Conservation (phyloP, 2,113 vertebrate genomes). For the Aplodontia rufa region DNA sequence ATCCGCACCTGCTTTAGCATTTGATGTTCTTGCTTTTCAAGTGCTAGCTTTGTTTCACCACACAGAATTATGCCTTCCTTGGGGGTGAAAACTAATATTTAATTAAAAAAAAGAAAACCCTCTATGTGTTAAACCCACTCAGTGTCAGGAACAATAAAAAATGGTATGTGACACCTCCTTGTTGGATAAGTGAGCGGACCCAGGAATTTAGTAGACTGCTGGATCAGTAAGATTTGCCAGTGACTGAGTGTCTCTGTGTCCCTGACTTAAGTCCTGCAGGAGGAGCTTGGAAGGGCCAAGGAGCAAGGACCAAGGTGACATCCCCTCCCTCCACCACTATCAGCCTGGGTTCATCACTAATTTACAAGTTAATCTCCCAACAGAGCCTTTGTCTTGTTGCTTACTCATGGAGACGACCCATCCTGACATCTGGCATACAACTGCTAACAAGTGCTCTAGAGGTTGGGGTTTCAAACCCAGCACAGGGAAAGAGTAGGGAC, state of each 20-base stretch:
- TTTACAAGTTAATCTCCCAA: not conserved
- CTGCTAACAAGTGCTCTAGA: fast-evolving
- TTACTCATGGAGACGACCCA: not conserved
- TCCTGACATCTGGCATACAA: not conserved
- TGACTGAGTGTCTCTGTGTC: not conserved
- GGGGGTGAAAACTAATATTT: not conserved
- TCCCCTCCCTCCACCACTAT: too few relatives aligned
- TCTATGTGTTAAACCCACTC: not conserved
- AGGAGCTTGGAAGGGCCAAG: not conserved
- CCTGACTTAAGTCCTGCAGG: not conserved
- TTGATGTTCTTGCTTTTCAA: not conserved
- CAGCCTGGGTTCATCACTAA: not conserved
- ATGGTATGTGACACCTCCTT: not conserved
- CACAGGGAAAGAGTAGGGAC: not conserved
- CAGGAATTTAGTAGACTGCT: not conserved
- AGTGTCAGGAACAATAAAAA: not conserved
- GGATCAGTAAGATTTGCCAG: not conserved
- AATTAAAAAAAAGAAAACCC: not conserved
- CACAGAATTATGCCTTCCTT: not conserved
- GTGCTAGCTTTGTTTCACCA: not conserved
- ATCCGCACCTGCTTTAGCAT: too few relatives aligned
- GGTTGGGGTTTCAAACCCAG: not conserved
- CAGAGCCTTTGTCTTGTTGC: not conserved
- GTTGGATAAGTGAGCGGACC: not conserved
- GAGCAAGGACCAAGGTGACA: too few relatives aligned